Base-by-base conservation (phyloP, 1,140 invertebrate genomes). In the Leptopilina clavipes region DNA sequence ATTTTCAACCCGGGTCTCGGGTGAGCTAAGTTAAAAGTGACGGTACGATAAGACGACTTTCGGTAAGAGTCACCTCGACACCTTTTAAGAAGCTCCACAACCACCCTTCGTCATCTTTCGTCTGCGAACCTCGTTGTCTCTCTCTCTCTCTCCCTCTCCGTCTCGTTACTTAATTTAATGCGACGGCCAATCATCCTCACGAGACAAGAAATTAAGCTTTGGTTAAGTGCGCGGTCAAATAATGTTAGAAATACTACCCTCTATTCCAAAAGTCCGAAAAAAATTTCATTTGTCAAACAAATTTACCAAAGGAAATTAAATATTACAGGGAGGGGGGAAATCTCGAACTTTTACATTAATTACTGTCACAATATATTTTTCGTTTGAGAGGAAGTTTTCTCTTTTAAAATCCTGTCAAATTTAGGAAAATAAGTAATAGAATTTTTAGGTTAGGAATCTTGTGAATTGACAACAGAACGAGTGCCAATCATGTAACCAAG, bases 51-150 rank as follows among this genome's bases (percentile, higher is more conserved):
- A 84, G 80, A 72, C 78, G 80, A 83, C 85, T 86, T 83, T 82
- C 83, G 84, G 83, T 83, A 86, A 82, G 86, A 88, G 86, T 87
- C 86, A 77, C 77, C 82, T 79, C 83, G 86, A 87, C 86, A 85
- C 85, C 86, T 88, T 86, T 88, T 86, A 87, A 87, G 82, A 81
- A 37, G 73, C 48, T 76, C 48, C 82, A 82, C 79, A 74, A 81
- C 81, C 71, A 79, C 75, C 80, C 74, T 76, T 80, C 76, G 79
- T 81, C 79, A 79, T 71, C 71, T 76, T 54, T 76, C 74, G 72
- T 72, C 73, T 72, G 74, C 74, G 79, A 79, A 82, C 79, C 71
- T 76, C 80, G 71, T 73, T 76, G 80, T 81, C 79, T 52, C 37
- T 40, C 37, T 31, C 5, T 31, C 25, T 31, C 25, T 31, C 25